These are phyloP conservation scores for Hydropsyche betteni DNA, from an alignment of 2,888 invertebrate genomes.

Conservation along the genomic window DNA sequence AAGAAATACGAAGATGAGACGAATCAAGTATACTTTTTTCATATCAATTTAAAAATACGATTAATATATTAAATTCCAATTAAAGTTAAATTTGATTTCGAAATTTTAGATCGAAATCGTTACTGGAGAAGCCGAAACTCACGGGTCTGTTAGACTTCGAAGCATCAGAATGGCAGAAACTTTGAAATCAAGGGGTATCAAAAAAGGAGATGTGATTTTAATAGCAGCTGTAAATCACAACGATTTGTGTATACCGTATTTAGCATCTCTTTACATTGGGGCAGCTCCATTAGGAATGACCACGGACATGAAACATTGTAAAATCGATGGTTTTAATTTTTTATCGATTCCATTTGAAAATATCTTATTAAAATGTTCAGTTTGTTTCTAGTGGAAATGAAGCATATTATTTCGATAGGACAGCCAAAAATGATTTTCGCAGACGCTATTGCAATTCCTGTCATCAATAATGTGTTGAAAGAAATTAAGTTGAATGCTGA, in stretches of 20 bases:
- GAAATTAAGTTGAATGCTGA: background rate
- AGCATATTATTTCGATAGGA: conserved; percentile 3
- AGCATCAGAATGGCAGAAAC: conserved; percentile 54
- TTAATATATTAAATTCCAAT: background rate
- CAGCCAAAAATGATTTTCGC: conserved; percentile 18
- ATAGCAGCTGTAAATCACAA: conserved; percentile 55
- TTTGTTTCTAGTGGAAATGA: conserved; percentile 24
- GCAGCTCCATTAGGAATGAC: conserved; percentile 54
- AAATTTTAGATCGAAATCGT: conserved; percentile 52
- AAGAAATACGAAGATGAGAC: conserved; percentile 8
- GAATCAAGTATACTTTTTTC: background rate
- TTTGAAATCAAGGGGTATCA: conserved; percentile 53
- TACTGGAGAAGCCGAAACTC: conserved; percentile 54
- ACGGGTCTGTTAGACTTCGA: conserved; percentile 53
- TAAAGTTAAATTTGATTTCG: background rate
- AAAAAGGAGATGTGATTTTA: conserved; percentile 54
- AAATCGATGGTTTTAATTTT: background rate
- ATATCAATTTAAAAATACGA: background rate
- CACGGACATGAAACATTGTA: conserved; percentile 52
- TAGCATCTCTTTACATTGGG: conserved; percentile 55
- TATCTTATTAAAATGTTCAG: too few species aligned
- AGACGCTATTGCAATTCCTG: conserved; percentile 25
- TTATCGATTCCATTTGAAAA: background rate
- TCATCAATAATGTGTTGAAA: conserved; percentile 34
- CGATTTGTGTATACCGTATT: conserved; percentile 54